Base-by-base conservation (phyloP, 2,888 invertebrate species). In the Oscheius sp. region DNA sequence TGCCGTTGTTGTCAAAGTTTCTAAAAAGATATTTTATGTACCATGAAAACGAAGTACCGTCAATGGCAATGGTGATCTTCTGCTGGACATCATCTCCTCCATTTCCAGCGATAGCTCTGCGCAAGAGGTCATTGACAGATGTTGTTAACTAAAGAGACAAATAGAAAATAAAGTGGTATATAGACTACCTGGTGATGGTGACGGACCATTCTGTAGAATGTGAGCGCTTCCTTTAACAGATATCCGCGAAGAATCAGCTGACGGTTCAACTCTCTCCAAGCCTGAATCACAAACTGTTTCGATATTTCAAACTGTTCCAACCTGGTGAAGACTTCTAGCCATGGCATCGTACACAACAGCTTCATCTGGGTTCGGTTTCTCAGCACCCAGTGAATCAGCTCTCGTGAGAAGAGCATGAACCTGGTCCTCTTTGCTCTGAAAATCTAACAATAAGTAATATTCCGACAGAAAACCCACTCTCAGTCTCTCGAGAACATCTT, bases 381-480 rank as follows among this genome's bases (percentile, higher is more conserved):
- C 90, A 72, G 93, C 93, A 83, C 94, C 93, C 81, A 94, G 91
- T 87, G 93, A 93, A 90, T 95, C 95, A n/a, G 95, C 94, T 90
- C 94, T 93, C 70, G 93, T 92, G 76, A 95, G 92, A 76, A 95
- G 92, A 90, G 95, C 94, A 87, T 94, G 94, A 85, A 95, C 94
- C 72, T 95, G 94, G 88, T 94, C 94, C 89, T 95, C 94, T 90
- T 95, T 94, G 87, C 93, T 93, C 94, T 95, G 90, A 50, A 85
- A 75, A 33, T 0, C 13, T n/a, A 11, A 55, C 13, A 59, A 1
- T 5, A 21, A 5, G 21, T 42, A 9, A 29, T 10, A 48, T 32
- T 21, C 1, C 21, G 21, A 21, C 5, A 4, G 2, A 13, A n/a
- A 63, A 77, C 89, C 90, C 90, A 94, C 95, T 92, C 94, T 93